A percentile compares a stretch with the other conserved stretches of the same genome.
Conservation (phyloP, 1,140 invertebrate species). For the Tetragnatha versicolor region DNA sequence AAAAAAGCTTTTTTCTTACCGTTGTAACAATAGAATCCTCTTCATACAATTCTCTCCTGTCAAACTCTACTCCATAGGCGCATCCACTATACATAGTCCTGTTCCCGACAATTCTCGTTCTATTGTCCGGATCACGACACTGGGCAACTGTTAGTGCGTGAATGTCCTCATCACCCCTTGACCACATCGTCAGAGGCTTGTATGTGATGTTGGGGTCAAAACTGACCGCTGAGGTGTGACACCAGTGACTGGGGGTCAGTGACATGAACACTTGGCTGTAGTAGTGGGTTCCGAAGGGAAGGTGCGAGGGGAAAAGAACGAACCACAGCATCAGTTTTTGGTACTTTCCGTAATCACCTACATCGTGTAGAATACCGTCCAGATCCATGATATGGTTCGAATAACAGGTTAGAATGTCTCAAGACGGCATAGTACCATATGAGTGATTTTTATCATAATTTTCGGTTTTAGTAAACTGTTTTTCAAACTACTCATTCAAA, state of each 20-base stretch:
- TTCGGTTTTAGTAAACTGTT: no score
- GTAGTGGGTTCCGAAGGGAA: conserved; percentile 87
- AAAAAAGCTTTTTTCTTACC: no score
- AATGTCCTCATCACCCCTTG: conserved; percentile 1
- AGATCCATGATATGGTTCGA: conserved; percentile 72
- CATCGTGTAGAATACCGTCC: conserved; percentile 81
- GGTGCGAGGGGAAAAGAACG: conserved; percentile 85
- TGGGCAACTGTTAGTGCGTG: conserved; percentile 16
- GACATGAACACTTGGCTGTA: conserved; percentile 89
- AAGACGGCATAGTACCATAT: no score
- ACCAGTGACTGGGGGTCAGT: conserved; percentile 75
- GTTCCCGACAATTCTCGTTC: neutral
- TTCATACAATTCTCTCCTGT: conserved; percentile 22
- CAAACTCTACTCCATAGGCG: conserved; percentile 4
- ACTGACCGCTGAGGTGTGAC: conserved; percentile 58
- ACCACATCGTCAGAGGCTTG: conserved; percentile 42
- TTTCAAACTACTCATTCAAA: no score
- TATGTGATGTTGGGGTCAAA: conserved; percentile 11
- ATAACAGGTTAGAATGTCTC: neutral
- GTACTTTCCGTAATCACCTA: conserved; percentile 87
- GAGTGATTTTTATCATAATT: no score
- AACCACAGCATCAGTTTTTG: conserved; percentile 86
- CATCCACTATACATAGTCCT: neutral
- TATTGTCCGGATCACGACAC: neutral
- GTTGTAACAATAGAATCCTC: conserved; percentile 45